Evolutionary conservation across 1,140 invertebrate species (phyloP).

Genomic region (Pollicipes pollicipes): DNA sequence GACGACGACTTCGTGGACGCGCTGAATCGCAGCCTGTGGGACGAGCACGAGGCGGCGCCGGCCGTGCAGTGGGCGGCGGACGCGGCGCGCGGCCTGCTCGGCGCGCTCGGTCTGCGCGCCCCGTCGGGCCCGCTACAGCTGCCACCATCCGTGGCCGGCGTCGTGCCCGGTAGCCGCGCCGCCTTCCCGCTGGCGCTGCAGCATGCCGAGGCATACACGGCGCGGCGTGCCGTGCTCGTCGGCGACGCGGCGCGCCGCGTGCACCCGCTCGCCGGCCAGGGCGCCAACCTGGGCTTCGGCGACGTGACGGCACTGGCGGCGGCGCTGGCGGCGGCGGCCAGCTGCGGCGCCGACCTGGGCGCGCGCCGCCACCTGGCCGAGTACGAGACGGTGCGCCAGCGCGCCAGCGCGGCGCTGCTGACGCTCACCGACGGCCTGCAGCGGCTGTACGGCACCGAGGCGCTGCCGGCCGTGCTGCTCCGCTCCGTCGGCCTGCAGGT

Average conservation of each 20-base stretch:
- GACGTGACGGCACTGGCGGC: slow-evolving; percentile 59
- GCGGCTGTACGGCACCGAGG: slow-evolving; percentile 56
- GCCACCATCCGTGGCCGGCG: slow-evolving; percentile 52
- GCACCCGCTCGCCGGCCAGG: slow-evolving; percentile 92
- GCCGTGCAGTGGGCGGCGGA: slow-evolving; percentile 32
- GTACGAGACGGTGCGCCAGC: slow-evolving; percentile 69
- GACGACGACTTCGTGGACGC: slow-evolving; percentile 71
- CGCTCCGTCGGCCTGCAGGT: slow-evolving; percentile 71
- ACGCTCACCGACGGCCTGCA: slow-evolving; percentile 71
- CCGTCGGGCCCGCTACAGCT: slow-evolving; percentile 37
- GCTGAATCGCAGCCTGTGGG: slow-evolving; percentile 60
- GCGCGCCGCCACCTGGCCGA: slow-evolving; percentile 33
- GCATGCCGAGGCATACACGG: slow-evolving; percentile 68
- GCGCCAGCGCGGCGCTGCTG: slow-evolving; percentile 74
- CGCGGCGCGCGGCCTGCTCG: slow-evolving; percentile 42
- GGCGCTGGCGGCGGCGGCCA: slow-evolving; percentile 45
- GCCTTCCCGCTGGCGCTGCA: slow-evolving; percentile 82
- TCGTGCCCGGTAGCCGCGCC: slow-evolving; percentile 45
- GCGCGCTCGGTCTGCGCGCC: neutral
- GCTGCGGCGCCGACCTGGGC: slow-evolving; percentile 52
- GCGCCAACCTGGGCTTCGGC: slow-evolving; percentile 91
- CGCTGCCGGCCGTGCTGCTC: slow-evolving; percentile 56
- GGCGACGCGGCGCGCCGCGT: slow-evolving; percentile 92
- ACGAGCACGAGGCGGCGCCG: slow-evolving; percentile 48
- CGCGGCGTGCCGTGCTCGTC: slow-evolving; percentile 51